A percentile compares a stretch with the other conserved stretches of the same genome.
Evolutionary conservation across 2,113 vertebrate species (phyloP).

Genomic region (Scartelaos histophorus): DNA sequence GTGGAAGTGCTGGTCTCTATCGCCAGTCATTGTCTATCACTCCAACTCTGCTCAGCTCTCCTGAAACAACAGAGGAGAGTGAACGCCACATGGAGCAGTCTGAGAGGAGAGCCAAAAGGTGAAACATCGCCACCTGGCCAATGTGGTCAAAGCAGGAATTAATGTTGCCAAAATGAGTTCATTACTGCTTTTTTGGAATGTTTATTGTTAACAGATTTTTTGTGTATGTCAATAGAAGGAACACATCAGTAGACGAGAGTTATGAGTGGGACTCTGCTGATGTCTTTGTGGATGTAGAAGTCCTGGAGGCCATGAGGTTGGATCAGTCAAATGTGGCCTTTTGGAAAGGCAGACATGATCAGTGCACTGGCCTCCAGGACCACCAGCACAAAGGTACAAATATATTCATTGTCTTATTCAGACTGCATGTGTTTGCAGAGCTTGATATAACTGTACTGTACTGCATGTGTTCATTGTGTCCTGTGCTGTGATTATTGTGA

Average conservation of each 20-base stretch:
- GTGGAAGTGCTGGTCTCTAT: slow-evolving; percentile 75
- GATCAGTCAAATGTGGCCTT: slow-evolving; percentile 51
- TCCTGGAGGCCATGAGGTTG: slow-evolving; percentile 72
- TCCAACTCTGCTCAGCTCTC: slow-evolving; percentile 79
- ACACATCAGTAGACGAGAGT: slow-evolving; percentile 82
- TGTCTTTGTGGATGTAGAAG: slow-evolving; percentile 65
- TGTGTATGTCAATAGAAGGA: slow-evolving; percentile 75
- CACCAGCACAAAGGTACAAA: slow-evolving; percentile 66
- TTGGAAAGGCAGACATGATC: slow-evolving; percentile 46
- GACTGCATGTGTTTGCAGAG: slow-evolving; percentile 42
- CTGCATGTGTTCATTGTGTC: slow-evolving; percentile 50
- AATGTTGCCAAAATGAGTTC: slow-evolving; percentile 47
- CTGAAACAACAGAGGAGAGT: slow-evolving; percentile 77
- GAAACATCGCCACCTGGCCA: slow-evolving; percentile 58
- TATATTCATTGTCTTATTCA: not conserved
- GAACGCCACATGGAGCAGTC: slow-evolving; percentile 64
- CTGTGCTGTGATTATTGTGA: slow-evolving; percentile 55
- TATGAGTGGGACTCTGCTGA: slow-evolving; percentile 82
- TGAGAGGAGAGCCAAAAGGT: slow-evolving; percentile 75
- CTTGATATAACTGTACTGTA: slow-evolving; percentile 30
- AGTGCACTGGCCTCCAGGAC: slow-evolving; percentile 69
- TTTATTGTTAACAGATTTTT: not conserved
- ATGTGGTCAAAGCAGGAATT: slow-evolving; percentile 39
- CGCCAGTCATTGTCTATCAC: slow-evolving; percentile 78
- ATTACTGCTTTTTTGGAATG: slow-evolving; percentile 27